A percentile compares a stretch with the other conserved stretches of the same genome.
phyloP scores from a whole-genome alignment of 1,140 invertebrate species.

The Formica selysi region DNA sequence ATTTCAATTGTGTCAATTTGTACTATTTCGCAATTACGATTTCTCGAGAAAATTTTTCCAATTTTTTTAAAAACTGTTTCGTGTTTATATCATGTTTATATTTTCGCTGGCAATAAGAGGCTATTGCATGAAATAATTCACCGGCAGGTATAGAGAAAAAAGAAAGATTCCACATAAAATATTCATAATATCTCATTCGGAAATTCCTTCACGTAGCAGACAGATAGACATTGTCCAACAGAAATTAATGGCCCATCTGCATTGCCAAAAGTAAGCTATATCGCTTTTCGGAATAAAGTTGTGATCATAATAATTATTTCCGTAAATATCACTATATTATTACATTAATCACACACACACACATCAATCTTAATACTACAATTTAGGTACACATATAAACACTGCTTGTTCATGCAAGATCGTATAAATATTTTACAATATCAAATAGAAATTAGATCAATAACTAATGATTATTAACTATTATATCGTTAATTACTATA shows the following conservation, averaged over 20 bases:
- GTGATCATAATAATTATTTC: neutral
- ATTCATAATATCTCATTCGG: slow-evolving; percentile 22
- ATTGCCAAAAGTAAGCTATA: neutral
- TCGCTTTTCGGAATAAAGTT: slow-evolving; percentile 7
- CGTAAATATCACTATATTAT: neutral
- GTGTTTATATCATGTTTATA: neutral
- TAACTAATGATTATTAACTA: slow-evolving; percentile 1
- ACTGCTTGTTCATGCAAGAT: neutral
- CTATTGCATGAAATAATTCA: slow-evolving; percentile 22
- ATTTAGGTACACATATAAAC: neutral
- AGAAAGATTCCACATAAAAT: slow-evolving; percentile 13
- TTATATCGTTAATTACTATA: neutral
- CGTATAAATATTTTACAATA: neutral
- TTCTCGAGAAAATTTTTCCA: neutral
- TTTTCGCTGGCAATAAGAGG: neutral
- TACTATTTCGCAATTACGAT: neutral
- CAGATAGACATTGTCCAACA: slow-evolving; percentile 8
- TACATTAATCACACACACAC: neutral
- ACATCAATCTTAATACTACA: neutral
- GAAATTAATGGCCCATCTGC: neutral
- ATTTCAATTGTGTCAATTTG: neutral
- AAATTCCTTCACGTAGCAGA: neutral
- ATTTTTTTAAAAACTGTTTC: neutral
- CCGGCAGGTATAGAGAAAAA: neutral
- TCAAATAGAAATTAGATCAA: neutral